A percentile compares a stretch with the other conserved stretches of the same genome.
Evolutionary conservation across 2,797 vertebrate species (phyloP).

Genomic region (Argyrosomus regius): DNA sequence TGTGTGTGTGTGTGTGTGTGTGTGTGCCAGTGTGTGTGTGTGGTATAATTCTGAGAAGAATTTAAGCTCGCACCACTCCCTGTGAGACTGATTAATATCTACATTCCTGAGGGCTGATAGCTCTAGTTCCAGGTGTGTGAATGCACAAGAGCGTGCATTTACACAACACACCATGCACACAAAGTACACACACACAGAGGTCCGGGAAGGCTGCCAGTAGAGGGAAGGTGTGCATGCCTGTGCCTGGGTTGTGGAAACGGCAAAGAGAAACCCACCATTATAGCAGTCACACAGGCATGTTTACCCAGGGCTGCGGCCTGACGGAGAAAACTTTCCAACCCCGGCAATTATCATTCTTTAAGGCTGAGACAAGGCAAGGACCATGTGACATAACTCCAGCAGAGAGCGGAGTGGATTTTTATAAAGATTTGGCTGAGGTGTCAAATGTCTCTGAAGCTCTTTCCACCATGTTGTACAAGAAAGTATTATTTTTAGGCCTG

Average conservation of each 20-base stretch:
- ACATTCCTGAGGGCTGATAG: slow-evolving; percentile 83
- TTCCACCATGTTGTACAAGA: slow-evolving; percentile 34
- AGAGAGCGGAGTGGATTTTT: slow-evolving; percentile 59
- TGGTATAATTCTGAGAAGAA: slow-evolving; percentile 73
- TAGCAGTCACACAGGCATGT: slow-evolving; percentile 85
- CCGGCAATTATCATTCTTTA: slow-evolving; percentile 86
- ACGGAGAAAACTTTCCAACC: slow-evolving; percentile 83
- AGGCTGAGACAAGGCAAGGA: slow-evolving; percentile 77
- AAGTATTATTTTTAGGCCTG: slow-evolving; percentile 23
- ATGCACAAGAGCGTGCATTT: slow-evolving; percentile 43
- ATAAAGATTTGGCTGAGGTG: slow-evolving; percentile 53
- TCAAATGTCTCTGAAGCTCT: slow-evolving; percentile 49
- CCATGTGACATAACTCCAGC: slow-evolving; percentile 80
- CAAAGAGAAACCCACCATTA: slow-evolving; percentile 83
- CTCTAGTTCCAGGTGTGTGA: slow-evolving; percentile 83
- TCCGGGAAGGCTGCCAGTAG: slow-evolving; percentile 77
- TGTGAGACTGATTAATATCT: slow-evolving; percentile 83
- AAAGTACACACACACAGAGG: slow-evolving; percentile 47
- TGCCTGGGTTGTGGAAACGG: slow-evolving; percentile 82
- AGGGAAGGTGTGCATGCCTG: slow-evolving; percentile 81
- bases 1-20: slow-evolving; percentile 47
- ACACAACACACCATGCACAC: slow-evolving; percentile 58
- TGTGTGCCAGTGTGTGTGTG: slow-evolving; percentile 23
- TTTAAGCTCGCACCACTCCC: slow-evolving; percentile 81
- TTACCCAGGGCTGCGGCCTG: slow-evolving; percentile 86